A percentile compares a stretch with the other conserved stretches of the same genome.
phyloP scores from a whole-genome alignment of 2,113 vertebrate species.

The Apus apus region DNA sequence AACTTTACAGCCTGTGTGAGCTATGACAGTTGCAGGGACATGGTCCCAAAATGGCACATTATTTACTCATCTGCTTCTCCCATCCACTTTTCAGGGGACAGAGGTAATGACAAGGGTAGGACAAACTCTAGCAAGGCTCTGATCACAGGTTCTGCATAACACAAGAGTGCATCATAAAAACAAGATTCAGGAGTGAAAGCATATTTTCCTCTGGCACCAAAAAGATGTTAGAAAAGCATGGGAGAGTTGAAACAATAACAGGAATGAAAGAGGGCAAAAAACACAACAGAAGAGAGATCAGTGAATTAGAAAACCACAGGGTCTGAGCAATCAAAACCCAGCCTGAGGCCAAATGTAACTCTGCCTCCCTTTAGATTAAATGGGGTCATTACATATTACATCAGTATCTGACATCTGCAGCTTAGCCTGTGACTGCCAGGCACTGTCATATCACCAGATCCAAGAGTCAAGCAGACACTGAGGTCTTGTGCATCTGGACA shows the following conservation, averaged over 20 bases:
- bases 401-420: neutral
- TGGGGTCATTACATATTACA: neutral
- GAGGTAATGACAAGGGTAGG: neutral
- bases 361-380: neutral
- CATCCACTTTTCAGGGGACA: neutral
- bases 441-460: neutral
- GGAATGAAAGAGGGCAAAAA: neutral
- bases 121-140: neutral
- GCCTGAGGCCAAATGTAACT: neutral
- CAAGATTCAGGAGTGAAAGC: neutral
- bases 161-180: neutral
- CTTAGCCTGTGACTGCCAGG: neutral
- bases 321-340: neutral
- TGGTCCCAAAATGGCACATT: neutral
- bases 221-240: neutral
- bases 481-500: neutral
- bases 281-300: neutral
- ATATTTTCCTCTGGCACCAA: neutral
- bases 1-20: neutral
- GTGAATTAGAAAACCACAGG: neutral
- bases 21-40: neutral
- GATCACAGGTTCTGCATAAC: neutral
- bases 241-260: neutral
- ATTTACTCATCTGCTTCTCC: neutral
- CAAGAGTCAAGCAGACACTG: neutral